phyloP scores from a whole-genome alignment of 2,888 invertebrate genomes.

The Aporophyla lueneburgensis region DNA sequence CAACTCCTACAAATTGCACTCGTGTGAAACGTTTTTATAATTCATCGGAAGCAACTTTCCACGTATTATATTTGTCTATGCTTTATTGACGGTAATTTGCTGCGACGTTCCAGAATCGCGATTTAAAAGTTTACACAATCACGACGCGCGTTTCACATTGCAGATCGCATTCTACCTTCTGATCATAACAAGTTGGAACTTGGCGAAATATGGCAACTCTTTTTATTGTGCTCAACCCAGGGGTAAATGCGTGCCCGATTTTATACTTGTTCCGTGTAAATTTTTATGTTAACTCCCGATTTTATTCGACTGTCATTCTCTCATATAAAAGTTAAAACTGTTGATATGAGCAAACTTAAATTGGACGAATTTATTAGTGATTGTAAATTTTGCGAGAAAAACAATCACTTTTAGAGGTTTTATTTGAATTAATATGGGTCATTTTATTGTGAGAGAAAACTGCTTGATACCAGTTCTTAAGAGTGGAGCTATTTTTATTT shows the following conservation, averaged over 20 bases:
- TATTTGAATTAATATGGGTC: conserved; percentile 20
- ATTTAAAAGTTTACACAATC: conserved; percentile 82
- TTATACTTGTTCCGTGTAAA: conserved; percentile 80
- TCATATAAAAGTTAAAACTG: conserved; percentile 76
- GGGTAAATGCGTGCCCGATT: conserved; percentile 73
- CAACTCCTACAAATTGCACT: conserved; percentile 20
- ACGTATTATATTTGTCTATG: conserved; percentile 72
- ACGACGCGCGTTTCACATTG: conserved; percentile 71
- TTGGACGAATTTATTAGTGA: conserved; percentile 72
- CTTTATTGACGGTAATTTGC: conserved; percentile 69
- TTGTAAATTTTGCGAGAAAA: conserved; percentile 67
- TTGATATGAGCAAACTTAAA: conserved; percentile 75
- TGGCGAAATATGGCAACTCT: conserved; percentile 81
- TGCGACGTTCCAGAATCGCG: conserved; percentile 67
- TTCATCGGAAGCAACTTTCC: conserved; percentile 36
- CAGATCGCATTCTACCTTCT: conserved; percentile 74
- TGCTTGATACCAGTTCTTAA: conserved; percentile 10
- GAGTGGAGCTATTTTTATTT: conserved; percentile 42
- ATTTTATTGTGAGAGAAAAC: conserved; percentile 11
- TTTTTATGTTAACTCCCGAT: conserved; percentile 77
- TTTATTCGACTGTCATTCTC: conserved; percentile 76
- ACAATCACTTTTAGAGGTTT: conserved; percentile 58
- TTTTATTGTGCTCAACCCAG: conserved; percentile 78
- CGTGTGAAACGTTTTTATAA: conserved; percentile 48
- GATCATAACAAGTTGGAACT: conserved; percentile 85